A percentile compares a stretch with the other conserved stretches of the same genome.
phyloP scores from a whole-genome alignment of 2,888 invertebrate genomes.

The Mythimna vitellina region DNA sequence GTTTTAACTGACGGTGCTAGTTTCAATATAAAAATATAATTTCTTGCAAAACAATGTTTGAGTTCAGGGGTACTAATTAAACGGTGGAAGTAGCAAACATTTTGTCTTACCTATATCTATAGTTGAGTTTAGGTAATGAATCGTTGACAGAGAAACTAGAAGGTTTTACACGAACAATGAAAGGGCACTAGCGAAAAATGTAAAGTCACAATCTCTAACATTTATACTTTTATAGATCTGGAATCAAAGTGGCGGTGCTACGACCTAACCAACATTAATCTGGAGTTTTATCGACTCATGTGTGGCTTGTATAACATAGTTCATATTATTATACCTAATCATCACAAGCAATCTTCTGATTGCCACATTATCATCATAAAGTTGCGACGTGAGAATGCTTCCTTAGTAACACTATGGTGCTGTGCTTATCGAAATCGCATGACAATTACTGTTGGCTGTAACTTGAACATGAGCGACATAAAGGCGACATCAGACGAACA shows the following conservation, averaged over 20 bases:
- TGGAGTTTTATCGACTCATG: constrained; percentile 44
- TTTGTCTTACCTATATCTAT: constrained; percentile 59
- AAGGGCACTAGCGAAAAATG: constrained; percentile 20
- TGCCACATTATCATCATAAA: constrained; percentile 14
- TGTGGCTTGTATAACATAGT: constrained; percentile 27
- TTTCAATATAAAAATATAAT: constrained; percentile 53
- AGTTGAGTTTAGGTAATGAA: constrained; percentile 49
- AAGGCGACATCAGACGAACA: too few relatives aligned
- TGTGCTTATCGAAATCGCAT: constrained; percentile 14
- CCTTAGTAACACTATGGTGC: constrained; percentile 35
- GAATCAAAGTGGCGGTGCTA: constrained; percentile 4
- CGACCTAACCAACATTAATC: constrained; percentile 5
- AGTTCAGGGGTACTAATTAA: constrained; percentile 19
- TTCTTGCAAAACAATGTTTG: constrained; percentile 50
- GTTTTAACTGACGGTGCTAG: constrained; percentile 27
- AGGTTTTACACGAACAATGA: constrained; percentile 1
- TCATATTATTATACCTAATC: constrained; percentile 25
- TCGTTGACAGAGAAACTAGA: constrained; percentile 21
- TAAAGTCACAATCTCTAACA: constrained; percentile 14
- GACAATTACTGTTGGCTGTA: not conserved
- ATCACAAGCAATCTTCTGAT: constrained; percentile 26
- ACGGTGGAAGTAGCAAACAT: constrained; percentile 39
- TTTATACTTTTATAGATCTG: constrained; percentile 3
- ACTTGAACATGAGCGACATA: not conserved
- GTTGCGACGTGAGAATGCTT: constrained; percentile 39